A percentile compares a stretch with the other conserved stretches of the same genome.
phyloP scores from a whole-genome alignment of 1,140 invertebrate species.

The Solenopsis fugax region DNA sequence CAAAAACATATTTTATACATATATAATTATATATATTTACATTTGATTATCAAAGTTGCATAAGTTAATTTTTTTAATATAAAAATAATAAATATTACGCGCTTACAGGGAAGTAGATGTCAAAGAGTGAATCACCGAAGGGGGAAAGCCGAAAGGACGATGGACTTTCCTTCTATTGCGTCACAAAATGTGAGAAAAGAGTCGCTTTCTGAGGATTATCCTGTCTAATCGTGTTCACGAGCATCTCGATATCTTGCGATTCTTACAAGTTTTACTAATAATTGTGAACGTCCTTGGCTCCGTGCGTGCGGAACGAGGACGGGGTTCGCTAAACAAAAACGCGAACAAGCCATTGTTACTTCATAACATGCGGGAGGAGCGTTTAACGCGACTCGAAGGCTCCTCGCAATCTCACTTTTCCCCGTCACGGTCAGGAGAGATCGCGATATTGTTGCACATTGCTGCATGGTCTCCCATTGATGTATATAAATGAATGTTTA shows the following conservation, averaged over 20 bases:
- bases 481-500: background rate
- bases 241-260: background rate
- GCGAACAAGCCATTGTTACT: slow-evolving; percentile 21
- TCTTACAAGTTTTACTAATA: slow-evolving; percentile 10
- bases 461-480: background rate
- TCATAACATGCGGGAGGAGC: background rate
- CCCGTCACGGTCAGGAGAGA: slow-evolving; percentile 28
- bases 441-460: background rate
- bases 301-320: background rate
- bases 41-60: no score
- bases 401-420: slow-evolving; percentile 19
- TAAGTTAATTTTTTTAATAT: no score
- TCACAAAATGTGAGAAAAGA: background rate
- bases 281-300: background rate
- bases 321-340: slow-evolving; percentile 12
- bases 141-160: slow-evolving; percentile 1
- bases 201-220: background rate
- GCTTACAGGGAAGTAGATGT: background rate
- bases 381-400: slow-evolving; percentile 16
- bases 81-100: no score
- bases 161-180: background rate
- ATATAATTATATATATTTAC: no score
- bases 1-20: no score
- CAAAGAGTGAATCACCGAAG: slow-evolving; percentile 20
- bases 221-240: background rate